Percentiles rank a stretch among this genome's conserved stretches.
Conservation (phyloP, 2,113 vertebrate genomes). For the Suricata suricatta region DNA sequence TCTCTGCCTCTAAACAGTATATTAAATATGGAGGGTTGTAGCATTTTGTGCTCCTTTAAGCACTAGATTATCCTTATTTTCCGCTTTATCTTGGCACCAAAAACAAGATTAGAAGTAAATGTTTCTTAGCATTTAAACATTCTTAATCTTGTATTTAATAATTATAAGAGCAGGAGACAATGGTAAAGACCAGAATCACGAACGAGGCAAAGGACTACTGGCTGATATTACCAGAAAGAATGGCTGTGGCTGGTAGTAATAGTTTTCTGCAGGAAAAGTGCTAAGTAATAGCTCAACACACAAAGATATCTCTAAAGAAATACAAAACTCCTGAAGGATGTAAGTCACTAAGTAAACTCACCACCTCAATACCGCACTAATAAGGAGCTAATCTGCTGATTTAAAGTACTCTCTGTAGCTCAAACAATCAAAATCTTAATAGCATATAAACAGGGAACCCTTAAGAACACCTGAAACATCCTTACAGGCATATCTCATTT, state of each 20-base stretch:
- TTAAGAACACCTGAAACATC: not conserved
- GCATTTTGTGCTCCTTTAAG: not conserved
- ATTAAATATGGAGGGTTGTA: not conserved
- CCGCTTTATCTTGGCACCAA: not conserved
- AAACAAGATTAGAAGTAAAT: not conserved
- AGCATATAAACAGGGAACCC: not conserved
- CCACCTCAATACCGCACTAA: not conserved
- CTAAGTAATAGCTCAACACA: not conserved
- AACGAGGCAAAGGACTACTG: not conserved
- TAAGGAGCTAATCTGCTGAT: not conserved
- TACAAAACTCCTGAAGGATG: not conserved
- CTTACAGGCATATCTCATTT: not conserved
- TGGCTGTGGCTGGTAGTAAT: not conserved
- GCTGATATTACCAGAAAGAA: not conserved
- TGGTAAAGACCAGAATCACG: not conserved
- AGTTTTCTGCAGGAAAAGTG: not conserved
- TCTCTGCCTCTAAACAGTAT: not conserved
- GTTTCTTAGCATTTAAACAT: not conserved
- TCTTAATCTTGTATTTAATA: not conserved
- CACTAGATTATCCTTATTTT: not conserved
- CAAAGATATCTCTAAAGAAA: constrained; percentile 8
- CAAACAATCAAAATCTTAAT: not conserved
- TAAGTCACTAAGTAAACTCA: not conserved
- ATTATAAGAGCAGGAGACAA: not conserved
- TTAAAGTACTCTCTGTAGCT: not conserved